phyloP scores from a whole-genome alignment of 2,113 vertebrate species.

The Glareola pratincola region DNA sequence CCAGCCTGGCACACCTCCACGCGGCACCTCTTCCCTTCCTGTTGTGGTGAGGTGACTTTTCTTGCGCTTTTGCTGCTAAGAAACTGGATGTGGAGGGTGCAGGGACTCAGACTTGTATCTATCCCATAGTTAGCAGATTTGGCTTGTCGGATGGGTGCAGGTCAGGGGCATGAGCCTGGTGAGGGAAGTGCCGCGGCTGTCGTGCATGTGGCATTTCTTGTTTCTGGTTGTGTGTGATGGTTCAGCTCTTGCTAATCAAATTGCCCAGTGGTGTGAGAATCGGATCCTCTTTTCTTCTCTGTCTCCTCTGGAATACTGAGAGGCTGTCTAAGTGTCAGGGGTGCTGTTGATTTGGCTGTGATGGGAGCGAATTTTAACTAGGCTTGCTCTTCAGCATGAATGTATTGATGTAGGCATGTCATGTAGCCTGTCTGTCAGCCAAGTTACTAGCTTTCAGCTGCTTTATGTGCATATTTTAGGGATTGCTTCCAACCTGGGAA shows the following conservation, averaged over 20 bases:
- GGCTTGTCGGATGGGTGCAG: neutral
- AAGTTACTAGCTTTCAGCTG: neutral
- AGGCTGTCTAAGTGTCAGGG: neutral
- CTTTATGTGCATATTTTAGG: neutral
- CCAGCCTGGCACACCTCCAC: neutral
- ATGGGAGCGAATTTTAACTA: conserved; percentile 6
- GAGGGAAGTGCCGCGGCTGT: neutral
- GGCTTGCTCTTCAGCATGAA: neutral
- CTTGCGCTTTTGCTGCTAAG: neutral
- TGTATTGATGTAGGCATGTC: neutral
- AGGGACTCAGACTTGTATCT: neutral
- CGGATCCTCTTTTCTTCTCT: neutral
- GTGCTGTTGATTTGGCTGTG: neutral
- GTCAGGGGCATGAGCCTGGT: neutral
- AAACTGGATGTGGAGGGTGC: neutral
- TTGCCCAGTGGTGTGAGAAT: neutral
- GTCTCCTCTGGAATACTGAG: neutral
- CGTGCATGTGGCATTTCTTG: neutral
- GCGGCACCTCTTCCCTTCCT: neutral
- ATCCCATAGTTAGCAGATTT: neutral
- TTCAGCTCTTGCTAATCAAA: neutral
- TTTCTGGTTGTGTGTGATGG: neutral
- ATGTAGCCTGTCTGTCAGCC: neutral
- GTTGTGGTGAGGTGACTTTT: neutral
- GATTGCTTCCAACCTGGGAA: neutral